A percentile compares a stretch with the other conserved stretches of the same genome.
phyloP scores from a whole-genome alignment of 2,888 invertebrate species.

The Hypomecis punctinalis region DNA sequence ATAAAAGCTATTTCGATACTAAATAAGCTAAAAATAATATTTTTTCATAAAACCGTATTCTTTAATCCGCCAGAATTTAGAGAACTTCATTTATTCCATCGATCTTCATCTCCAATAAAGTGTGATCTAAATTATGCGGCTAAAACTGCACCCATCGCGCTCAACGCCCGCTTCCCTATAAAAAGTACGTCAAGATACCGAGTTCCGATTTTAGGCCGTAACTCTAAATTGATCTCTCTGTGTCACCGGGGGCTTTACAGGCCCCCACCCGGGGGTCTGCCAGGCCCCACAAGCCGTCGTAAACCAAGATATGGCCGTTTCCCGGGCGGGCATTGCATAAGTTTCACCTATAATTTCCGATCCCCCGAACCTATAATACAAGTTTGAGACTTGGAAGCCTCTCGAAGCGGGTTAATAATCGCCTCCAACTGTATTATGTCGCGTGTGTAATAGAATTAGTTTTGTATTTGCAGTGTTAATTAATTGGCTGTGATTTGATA shows the following conservation, averaged over 20 bases:
- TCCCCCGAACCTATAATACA: slow-evolving; percentile 47
- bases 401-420: slow-evolving; percentile 35
- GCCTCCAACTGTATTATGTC: slow-evolving; percentile 40
- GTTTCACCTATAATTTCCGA: slow-evolving; percentile 65
- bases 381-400: slow-evolving; percentile 43
- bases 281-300: slow-evolving; percentile 40
- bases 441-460: slow-evolving; percentile 20
- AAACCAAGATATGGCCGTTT: slow-evolving; percentile 55
- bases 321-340: slow-evolving; percentile 58
- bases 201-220: slow-evolving; percentile 56
- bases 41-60: not conserved
- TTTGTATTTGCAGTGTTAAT: slow-evolving; percentile 6
- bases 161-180: slow-evolving; percentile 35
- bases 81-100: not conserved
- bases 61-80: not conserved
- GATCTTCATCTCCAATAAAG: not conserved
- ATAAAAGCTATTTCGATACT: too few relatives aligned
- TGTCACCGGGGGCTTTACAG: slow-evolving; percentile 55
- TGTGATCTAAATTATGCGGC: slow-evolving; percentile 18
- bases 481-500: slow-evolving; percentile 10
- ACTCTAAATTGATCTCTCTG: slow-evolving; percentile 67
- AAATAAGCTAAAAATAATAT: not conserved
- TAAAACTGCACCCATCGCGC: slow-evolving; percentile 29
- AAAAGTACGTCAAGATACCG: slow-evolving; percentile 46
- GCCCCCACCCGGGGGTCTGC: slow-evolving; percentile 32